Evolutionary conservation across 2,888 invertebrate species (phyloP).

Genomic region (Apamea anceps): DNA sequence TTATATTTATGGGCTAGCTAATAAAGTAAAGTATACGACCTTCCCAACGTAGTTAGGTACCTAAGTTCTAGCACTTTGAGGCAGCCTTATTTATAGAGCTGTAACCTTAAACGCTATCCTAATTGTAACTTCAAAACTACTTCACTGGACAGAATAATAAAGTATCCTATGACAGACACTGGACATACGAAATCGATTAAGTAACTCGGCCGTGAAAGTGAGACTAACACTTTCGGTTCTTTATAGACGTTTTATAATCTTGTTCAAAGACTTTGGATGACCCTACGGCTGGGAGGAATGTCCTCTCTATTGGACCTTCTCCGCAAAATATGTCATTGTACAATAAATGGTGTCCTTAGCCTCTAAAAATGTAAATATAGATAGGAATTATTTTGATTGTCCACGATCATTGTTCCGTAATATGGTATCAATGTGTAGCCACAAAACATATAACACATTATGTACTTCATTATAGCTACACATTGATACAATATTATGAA

Average conservation of each 20-base stretch:
- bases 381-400: no score
- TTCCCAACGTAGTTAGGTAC: slow-evolving; percentile 18
- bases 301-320: not conserved
- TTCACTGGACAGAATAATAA: slow-evolving; percentile 10
- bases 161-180: slow-evolving; percentile 2
- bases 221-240: not conserved
- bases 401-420: no score
- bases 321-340: not conserved
- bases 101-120: slow-evolving; percentile 36
- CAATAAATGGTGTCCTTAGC: no score
- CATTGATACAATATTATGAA: no score
- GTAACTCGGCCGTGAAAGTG: slow-evolving; percentile 6
- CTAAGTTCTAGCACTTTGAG: slow-evolving; percentile 17
- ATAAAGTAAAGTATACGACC: slow-evolving; percentile 51
- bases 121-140: slow-evolving; percentile 16
- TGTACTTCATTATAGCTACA: no score
- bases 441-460: no score
- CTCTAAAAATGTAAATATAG: no score
- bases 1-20: slow-evolving; percentile 38
- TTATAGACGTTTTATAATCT: not conserved
- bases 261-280: slow-evolving; percentile 7
- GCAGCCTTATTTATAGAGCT: slow-evolving; percentile 30
- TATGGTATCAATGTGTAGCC: no score
- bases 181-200: slow-evolving; percentile 20
- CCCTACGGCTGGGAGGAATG: not conserved